Evolutionary conservation across 2,113 vertebrate species (phyloP).

Genomic region (Micronycteris hirsuta): DNA sequence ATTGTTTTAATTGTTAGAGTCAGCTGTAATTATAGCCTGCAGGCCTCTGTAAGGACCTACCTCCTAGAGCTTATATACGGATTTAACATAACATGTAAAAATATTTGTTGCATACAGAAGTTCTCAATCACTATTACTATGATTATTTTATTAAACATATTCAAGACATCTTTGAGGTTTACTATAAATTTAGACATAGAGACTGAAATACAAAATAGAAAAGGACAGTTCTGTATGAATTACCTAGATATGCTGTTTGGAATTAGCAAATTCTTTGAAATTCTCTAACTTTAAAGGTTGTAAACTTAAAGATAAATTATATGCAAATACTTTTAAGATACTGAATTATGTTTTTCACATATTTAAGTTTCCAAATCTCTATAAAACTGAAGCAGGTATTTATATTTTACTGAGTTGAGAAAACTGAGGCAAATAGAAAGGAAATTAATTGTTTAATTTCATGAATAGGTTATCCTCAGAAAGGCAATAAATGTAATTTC

Average conservation of each 20-base stretch:
- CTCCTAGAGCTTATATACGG: not conserved
- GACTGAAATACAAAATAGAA: not conserved
- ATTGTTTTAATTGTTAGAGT: not conserved
- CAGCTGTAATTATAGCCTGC: not conserved
- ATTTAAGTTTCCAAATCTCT: not conserved
- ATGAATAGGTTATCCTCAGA: not conserved
- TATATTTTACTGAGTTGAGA: not conserved
- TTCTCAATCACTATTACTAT: not conserved
- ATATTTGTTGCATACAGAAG: not conserved
- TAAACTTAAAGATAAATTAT: not conserved
- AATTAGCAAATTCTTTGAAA: not conserved
- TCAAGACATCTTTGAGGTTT: not conserved
- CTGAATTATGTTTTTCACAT: not conserved
- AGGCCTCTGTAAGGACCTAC: not conserved
- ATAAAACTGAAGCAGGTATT: not conserved
- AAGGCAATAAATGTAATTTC: not conserved
- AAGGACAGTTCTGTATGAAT: not conserved
- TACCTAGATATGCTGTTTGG: not conserved
- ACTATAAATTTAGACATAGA: not conserved
- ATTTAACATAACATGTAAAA: not conserved
- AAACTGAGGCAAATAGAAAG: not conserved
- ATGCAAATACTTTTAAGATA: not conserved
- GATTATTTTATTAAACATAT: not conserved
- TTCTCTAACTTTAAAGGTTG: not conserved
- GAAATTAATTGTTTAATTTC: conserved; percentile 6